These are phyloP conservation scores for Corythoichthys intestinalis DNA, from an alignment of 2,113 vertebrate species.

Conservation along the genomic window DNA sequence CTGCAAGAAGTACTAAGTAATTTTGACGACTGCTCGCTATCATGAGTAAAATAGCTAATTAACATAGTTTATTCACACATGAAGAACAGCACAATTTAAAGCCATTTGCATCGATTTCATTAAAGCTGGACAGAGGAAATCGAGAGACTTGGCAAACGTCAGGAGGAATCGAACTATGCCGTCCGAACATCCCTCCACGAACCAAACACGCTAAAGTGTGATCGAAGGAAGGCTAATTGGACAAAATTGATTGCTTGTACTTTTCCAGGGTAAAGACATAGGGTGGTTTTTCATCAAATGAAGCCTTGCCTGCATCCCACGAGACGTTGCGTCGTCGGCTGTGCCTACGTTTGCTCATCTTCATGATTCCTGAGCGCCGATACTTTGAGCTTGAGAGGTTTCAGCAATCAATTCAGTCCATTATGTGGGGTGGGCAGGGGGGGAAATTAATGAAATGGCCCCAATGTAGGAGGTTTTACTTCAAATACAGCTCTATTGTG, in stretches of 20 bases:
- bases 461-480: slow-evolving; percentile 40
- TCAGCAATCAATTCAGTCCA: slow-evolving; percentile 64
- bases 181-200: slow-evolving; percentile 48
- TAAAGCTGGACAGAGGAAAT: slow-evolving; percentile 36
- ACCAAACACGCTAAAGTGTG: slow-evolving; percentile 35
- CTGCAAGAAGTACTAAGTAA: slow-evolving; percentile 15
- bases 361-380: slow-evolving; percentile 42
- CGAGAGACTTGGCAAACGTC: slow-evolving; percentile 40
- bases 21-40: slow-evolving; percentile 44
- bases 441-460: slow-evolving; percentile 60
- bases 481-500: slow-evolving; percentile 40
- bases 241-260: slow-evolving; percentile 67
- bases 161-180: slow-evolving; percentile 35
- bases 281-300: slow-evolving; percentile 56
- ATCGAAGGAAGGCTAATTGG: slow-evolving; percentile 36
- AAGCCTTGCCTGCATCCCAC: slow-evolving; percentile 39
- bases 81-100: neutral
- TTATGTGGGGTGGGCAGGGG: slow-evolving; percentile 25
- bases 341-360: slow-evolving; percentile 53
- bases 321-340: slow-evolving; percentile 38
- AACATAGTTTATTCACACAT: slow-evolving; percentile 18
- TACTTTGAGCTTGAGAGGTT: slow-evolving; percentile 56
- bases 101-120: slow-evolving; percentile 55
- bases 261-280: slow-evolving; percentile 56
- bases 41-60: slow-evolving; percentile 41